Percentiles rank a stretch among this genome's conserved stretches.
Evolutionary conservation across 2,888 invertebrate genomes (phyloP).

Genomic region (Macrophya alboannulata): DNA sequence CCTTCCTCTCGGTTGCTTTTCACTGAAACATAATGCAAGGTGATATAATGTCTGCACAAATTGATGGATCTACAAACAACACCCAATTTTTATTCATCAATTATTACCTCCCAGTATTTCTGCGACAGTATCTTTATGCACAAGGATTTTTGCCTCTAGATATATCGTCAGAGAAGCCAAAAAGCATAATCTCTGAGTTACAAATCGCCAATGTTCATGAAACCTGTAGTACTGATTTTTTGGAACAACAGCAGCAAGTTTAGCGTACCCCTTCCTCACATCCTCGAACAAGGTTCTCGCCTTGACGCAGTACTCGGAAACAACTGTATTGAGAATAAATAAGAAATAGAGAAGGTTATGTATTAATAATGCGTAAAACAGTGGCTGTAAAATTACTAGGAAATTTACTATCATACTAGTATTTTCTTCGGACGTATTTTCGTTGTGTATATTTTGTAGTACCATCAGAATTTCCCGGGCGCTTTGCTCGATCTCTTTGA

Average conservation of each 20-base stretch:
- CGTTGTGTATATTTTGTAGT: constrained; percentile 92
- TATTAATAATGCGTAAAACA: constrained; percentile 55
- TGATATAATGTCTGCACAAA: not conserved
- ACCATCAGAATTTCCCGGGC: constrained; percentile 90
- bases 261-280: constrained; percentile 85
- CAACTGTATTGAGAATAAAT: constrained; percentile 77
- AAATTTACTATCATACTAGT: constrained; percentile 75
- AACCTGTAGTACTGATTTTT: constrained; percentile 92
- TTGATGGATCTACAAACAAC: not conserved
- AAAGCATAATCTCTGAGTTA: constrained; percentile 91
- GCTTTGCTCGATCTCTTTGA: constrained; percentile 90
- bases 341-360: constrained; percentile 57
- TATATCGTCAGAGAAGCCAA: constrained; percentile 90
- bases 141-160: constrained; percentile 89
- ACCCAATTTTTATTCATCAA: not conserved
- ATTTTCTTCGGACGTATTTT: constrained; percentile 85
- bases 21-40: constrained; percentile 82
- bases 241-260: constrained; percentile 87
- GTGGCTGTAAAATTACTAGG: constrained; percentile 50
- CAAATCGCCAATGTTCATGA: constrained; percentile 93
- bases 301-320: constrained; percentile 84
- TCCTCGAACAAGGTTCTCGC: constrained; percentile 86
- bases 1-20: constrained; percentile 87
- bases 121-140: constrained; percentile 89
- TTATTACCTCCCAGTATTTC: constrained; percentile 89